Evolutionary conservation across 2,888 invertebrate species (phyloP).

Genomic region (Latheticus oryzae): DNA sequence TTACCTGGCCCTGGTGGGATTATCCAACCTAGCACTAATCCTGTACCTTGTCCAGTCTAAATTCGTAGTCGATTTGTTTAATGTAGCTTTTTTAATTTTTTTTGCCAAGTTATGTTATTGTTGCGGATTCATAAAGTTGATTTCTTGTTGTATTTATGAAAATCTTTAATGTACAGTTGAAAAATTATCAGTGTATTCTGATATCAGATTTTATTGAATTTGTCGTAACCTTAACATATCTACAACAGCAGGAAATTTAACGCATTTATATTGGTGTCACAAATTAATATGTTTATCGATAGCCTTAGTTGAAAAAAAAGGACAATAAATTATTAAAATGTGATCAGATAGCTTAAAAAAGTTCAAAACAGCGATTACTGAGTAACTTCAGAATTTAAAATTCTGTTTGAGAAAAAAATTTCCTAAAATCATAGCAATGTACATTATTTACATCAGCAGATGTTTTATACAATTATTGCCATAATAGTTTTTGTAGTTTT

Average conservation of each 20-base stretch:
- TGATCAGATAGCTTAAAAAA: constrained; percentile 39
- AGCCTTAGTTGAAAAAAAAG: constrained; percentile 48
- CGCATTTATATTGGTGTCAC: too few species aligned
- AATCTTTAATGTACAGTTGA: constrained; percentile 20
- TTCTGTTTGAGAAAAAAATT: too few species aligned
- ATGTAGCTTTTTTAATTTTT: constrained; percentile 3
- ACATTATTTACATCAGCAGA: too few species aligned
- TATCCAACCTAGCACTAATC: constrained; percentile 65
- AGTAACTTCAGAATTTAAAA: too few species aligned
- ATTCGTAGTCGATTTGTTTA: constrained; percentile 4
- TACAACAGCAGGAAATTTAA: constrained; percentile 1
- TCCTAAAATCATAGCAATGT: too few species aligned
- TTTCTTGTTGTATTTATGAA: constrained; percentile 35
- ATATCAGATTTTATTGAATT: too few species aligned
- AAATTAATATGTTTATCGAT: too few species aligned
- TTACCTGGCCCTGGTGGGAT: constrained; percentile 96
- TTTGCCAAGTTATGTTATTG: constrained; percentile 29
- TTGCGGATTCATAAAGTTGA: constrained; percentile 20
- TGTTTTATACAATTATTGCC: too few species aligned
- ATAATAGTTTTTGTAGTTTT: too few species aligned
- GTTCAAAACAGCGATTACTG: too few species aligned
- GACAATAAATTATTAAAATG: constrained; percentile 47
- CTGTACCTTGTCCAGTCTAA: constrained; percentile 59
- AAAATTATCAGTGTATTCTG: too few species aligned
- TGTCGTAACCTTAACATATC: background rate